Percentiles rank a stretch among this genome's conserved stretches.
These are phyloP conservation scores for Oxytorus armatus DNA, from an alignment of 2,888 invertebrate species.

Conservation along the genomic window DNA sequence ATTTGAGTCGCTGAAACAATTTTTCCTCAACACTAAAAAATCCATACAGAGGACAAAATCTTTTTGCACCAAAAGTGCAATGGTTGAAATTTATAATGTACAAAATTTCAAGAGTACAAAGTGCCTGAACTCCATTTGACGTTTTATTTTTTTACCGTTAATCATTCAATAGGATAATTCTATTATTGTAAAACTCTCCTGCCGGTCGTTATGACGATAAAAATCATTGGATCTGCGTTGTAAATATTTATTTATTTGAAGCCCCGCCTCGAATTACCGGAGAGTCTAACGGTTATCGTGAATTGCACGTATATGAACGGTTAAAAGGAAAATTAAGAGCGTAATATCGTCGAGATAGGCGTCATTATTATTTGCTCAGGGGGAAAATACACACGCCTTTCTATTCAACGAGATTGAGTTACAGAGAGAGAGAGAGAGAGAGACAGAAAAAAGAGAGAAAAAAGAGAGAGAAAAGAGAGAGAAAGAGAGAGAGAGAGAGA, in stretches of 20 bases:
- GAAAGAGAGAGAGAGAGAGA: neutral
- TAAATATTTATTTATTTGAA: conserved; percentile 1
- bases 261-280: conserved; percentile 14
- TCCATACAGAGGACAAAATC: no score
- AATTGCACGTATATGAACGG: conserved; percentile 11
- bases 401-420: conserved; percentile 13
- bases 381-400: conserved; percentile 20
- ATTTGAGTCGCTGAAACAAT: no score
- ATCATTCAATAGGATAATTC: neutral
- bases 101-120: no score
- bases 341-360: conserved; percentile 6
- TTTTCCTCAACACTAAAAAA: no score
- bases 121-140: no score
- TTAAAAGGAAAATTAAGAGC: conserved; percentile 55
- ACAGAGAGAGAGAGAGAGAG: neutral
- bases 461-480: neutral
- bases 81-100: no score
- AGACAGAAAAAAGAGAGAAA: neutral
- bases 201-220: no score
- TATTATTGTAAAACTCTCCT: no score
- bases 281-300: conserved; percentile 49
- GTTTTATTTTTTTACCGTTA: neutral
- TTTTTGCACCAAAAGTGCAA: no score
- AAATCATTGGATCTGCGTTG: neutral
- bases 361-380: conserved; percentile 10